Base-by-base conservation (phyloP, 2,888 invertebrate genomes). In the Schizaphis graminum region DNA sequence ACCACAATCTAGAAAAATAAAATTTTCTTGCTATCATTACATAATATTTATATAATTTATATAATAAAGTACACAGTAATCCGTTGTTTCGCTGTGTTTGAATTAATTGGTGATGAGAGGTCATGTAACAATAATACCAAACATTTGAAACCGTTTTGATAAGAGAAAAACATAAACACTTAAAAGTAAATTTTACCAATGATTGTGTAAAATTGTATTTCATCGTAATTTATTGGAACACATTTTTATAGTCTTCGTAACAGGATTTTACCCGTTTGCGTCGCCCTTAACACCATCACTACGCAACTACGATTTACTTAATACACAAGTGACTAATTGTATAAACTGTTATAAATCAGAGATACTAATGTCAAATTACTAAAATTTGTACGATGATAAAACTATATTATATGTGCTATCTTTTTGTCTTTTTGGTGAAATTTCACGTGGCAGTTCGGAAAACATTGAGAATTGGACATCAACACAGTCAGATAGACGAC, bases 1-100 rank as follows among this genome's bases (percentile, higher is more conserved):
- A 98, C 98, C 61, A 98, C 97, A 95, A 98, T 96, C 97, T 97
- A 41, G 1, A 41, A 26, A 44, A 56, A 53, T 53, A 41, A 41
- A 77, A 5, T 77, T 77, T 35, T 4, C 0, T 1, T n/a, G 7
- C 16, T 21, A 35, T 35, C 35, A 35, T 3, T 77, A 77, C 77
- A n/a, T 67, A n/a, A 35, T 77, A 53, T 53, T 21, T 53, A 53
- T 16, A 16, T 53, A 53, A 53, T 53, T 53, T 53, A 10, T 16
- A 10, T 8, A 16, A 21, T 67, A 16, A 67, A 77, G 7, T 77
- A 21, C 8, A 2, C 21, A 35, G 21, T 77, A 3, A 35, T 41
- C 77, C 35, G 8, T 77, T 35, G 16, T 77, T 35, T 35, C 21
- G 1, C 21, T 21, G 77, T 35, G 21, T 35, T 77, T 2, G 8